phyloP scores from a whole-genome alignment of 2,888 invertebrate genomes.

The Lepidochrysops patricia region DNA sequence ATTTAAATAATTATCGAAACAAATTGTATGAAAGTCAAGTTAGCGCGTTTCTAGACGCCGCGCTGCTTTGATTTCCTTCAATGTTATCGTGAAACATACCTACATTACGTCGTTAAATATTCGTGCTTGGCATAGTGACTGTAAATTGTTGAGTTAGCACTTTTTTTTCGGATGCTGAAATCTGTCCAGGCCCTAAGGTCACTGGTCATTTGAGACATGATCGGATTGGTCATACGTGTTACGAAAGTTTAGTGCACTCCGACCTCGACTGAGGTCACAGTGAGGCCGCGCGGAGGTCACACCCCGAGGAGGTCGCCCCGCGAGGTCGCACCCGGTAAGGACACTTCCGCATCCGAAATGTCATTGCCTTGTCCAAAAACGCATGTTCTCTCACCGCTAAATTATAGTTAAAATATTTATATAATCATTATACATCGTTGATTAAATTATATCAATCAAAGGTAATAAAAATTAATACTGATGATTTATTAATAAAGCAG shows the following conservation, averaged over 20 bases:
- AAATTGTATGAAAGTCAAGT: too few relatives aligned
- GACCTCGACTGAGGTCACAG: conserved; percentile 25
- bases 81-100: too few relatives aligned
- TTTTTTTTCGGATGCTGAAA: neutral
- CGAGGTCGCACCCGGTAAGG: conserved; percentile 20
- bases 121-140: too few relatives aligned
- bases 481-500: too few relatives aligned
- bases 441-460: too few relatives aligned
- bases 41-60: too few relatives aligned
- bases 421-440: neutral
- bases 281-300: conserved; percentile 26
- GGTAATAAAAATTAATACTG: neutral
- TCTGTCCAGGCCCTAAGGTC: neutral
- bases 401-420: neutral
- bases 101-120: too few relatives aligned
- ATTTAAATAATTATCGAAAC: too few relatives aligned
- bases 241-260: conserved; percentile 29
- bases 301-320: conserved; percentile 17
- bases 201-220: neutral
- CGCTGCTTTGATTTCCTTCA: too few relatives aligned
- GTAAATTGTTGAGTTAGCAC: too few relatives aligned
- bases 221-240: conserved; percentile 22
- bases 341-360: conserved; percentile 23
- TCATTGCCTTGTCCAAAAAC: conserved; percentile 7
- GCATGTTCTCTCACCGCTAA: neutral